Base-by-base conservation (phyloP, 2,113 vertebrate genomes). In the Erythrolamprus reginae region DNA sequence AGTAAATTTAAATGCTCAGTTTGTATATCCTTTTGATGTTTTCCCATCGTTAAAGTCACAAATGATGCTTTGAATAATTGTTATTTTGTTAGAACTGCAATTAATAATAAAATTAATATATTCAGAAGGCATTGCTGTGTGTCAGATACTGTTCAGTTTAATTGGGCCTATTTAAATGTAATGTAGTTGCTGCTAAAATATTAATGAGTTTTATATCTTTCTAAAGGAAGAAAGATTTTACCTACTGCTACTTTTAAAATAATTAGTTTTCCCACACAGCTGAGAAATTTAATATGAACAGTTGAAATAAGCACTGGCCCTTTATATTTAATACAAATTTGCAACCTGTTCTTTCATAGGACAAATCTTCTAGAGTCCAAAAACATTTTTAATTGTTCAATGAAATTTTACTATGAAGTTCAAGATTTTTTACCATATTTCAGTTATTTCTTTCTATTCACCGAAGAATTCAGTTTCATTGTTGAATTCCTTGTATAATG, bases 151-250 rank as follows among this genome's bases (percentile, higher is more conserved):
- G 38, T 93, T 88, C 83, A 92, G 88, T 88, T 96, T 95, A 92
- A 91, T 95, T 92, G 0, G 4, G 55, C 90, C 45, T 45, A 82
- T 95, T 96, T 92, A 95, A 87, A 94, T 45, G 88, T 91, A 87
- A 70, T 89, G 50, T 93, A 93, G 90, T 94, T 95, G 94, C 58
- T 94, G 87, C 88, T 94, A 92, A 96, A 95, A 93, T 93, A 94
- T 87, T 94, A 94, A 92, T 95, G 89, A 92, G 90, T 94, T 93
- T 93, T 93, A 89, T 87, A 48, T 94, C 47, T 96, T 88, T 93
- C 93, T 94, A 93, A 94, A 96, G 93, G 89, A 93, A 95, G 88
- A 92, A 93, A 91, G 91, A 82, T 93, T 96, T 94, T 93, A 90
- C 90, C 92, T 95, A 94, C 90, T 47, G 88, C 91, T 96, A 92